A percentile compares a stretch with the other conserved stretches of the same genome.
Conservation (phyloP, 2,113 vertebrate species). For the Heloderma charlesbogerti region DNA sequence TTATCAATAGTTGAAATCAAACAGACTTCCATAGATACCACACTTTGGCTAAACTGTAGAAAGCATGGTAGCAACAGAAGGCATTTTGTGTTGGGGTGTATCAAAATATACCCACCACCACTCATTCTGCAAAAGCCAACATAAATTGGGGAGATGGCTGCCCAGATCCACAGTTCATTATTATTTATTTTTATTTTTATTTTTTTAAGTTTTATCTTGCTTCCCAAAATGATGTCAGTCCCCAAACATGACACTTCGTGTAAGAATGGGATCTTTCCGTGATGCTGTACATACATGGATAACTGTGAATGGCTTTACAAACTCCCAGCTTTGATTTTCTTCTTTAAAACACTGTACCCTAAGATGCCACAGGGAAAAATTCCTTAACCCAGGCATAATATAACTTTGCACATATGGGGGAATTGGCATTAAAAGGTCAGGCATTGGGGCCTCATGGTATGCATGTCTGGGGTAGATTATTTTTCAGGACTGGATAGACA, state of each 20-base stretch:
- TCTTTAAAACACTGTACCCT: neutral
- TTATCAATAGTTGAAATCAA: neutral
- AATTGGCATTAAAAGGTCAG: neutral
- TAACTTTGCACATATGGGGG: neutral
- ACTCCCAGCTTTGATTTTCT: rapidly evolving
- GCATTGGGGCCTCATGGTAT: neutral
- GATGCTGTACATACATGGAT: constrained; percentile 22
- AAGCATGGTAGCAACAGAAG: neutral
- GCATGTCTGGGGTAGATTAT: neutral
- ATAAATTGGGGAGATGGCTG: neutral
- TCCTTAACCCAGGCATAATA: neutral
- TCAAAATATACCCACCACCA: neutral
- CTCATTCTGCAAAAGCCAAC: neutral
- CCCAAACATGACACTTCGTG: neutral
- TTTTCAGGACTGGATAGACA: neutral
- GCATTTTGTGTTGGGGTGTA: neutral
- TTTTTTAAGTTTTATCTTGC: neutral
- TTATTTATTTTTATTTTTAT: neutral
- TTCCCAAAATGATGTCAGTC: neutral
- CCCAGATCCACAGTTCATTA: neutral
- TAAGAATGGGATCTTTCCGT: constrained; percentile 29
- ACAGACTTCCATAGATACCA: neutral
- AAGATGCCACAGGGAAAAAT: neutral
- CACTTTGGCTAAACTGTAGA: neutral
- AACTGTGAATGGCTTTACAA: neutral